Percentiles rank a stretch among this genome's conserved stretches.
Evolutionary conservation across 2,888 invertebrate genomes (phyloP).

Genomic region (Acronicta leporina): DNA sequence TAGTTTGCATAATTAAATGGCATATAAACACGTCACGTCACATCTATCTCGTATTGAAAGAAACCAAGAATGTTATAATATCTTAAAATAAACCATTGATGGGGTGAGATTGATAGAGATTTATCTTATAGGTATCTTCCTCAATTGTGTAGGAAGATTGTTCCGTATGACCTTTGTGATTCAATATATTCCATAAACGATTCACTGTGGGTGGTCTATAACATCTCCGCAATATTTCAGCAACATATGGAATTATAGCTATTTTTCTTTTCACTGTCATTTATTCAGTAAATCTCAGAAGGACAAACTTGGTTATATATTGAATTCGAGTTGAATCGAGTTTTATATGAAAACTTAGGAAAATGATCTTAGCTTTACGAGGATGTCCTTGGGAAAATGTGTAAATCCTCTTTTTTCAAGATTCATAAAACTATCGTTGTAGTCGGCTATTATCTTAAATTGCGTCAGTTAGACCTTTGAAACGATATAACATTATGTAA

Average conservation of each 20-base stretch:
- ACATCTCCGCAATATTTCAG: slow-evolving; percentile 17
- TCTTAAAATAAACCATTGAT: no score
- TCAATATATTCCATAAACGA: slow-evolving; percentile 10
- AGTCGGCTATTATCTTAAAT: background rate
- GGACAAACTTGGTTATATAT: background rate
- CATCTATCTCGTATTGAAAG: background rate
- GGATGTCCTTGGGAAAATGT: slow-evolving; percentile 6
- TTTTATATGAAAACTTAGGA: slow-evolving; percentile 5
- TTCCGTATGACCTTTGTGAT: background rate
- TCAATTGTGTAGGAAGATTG: slow-evolving; percentile 13
- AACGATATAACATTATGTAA: slow-evolving; percentile 2
- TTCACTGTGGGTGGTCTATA: slow-evolving; percentile 17
- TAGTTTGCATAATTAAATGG: no score
- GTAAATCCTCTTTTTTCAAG: background rate
- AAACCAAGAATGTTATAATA: no score
- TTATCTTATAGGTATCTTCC: slow-evolving; percentile 18
- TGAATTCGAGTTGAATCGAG: slow-evolving; percentile 14
- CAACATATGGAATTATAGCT: background rate
- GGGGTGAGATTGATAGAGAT: slow-evolving; percentile 10
- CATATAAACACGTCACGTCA: no score
- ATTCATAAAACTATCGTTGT: background rate
- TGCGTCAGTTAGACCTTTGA: background rate
- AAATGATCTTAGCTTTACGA: slow-evolving; percentile 11
- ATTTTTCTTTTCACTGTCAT: background rate
- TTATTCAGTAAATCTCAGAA: slow-evolving; percentile 14